These are phyloP conservation scores for Lysiphlebus fabarum DNA, from an alignment of 1,140 invertebrate species.

Conservation along the genomic window DNA sequence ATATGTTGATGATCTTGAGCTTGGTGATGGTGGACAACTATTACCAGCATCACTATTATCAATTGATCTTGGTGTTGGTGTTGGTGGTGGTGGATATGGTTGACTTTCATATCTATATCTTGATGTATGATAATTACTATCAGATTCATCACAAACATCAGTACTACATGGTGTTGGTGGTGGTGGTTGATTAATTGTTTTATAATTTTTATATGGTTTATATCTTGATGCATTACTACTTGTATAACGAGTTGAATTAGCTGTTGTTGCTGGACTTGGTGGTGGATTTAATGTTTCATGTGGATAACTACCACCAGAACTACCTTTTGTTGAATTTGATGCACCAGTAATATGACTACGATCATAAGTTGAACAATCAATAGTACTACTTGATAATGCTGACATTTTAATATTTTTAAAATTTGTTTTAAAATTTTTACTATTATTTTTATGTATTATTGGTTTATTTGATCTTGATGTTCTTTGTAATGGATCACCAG, in stretches of 20 bases:
- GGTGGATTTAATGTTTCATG: conserved; percentile 84
- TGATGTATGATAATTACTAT: conserved; percentile 61
- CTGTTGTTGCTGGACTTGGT: conserved; percentile 79
- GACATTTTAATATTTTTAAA: conserved; percentile 65
- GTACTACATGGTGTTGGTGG: conserved; percentile 92
- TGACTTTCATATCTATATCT: conserved; percentile 65
- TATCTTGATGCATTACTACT: conserved; percentile 60
- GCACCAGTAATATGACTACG: conserved; percentile 79
- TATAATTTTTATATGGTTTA: conserved; percentile 73
- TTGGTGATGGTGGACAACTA: conserved; percentile 75
- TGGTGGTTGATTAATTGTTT: conserved; percentile 78
- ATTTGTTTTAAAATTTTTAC: conserved; percentile 52
- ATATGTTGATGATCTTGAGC: conserved; percentile 71
- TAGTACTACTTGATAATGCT: conserved; percentile 60
- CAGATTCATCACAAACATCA: conserved; percentile 87
- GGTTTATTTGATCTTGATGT: conserved; percentile 44
- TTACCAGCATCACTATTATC: conserved; percentile 65
- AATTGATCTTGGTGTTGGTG: conserved; percentile 78
- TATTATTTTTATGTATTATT: conserved; percentile 29
- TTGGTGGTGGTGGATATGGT: conserved; percentile 79
- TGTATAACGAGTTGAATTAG: conserved; percentile 57
- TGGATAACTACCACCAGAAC: conserved; percentile 63
- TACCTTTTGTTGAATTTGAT: conserved; percentile 70
- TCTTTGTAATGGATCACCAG: conserved; percentile 61
- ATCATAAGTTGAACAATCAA: conserved; percentile 66